phyloP scores from a whole-genome alignment of 1,140 invertebrate genomes.

The Bacillus rossius region DNA sequence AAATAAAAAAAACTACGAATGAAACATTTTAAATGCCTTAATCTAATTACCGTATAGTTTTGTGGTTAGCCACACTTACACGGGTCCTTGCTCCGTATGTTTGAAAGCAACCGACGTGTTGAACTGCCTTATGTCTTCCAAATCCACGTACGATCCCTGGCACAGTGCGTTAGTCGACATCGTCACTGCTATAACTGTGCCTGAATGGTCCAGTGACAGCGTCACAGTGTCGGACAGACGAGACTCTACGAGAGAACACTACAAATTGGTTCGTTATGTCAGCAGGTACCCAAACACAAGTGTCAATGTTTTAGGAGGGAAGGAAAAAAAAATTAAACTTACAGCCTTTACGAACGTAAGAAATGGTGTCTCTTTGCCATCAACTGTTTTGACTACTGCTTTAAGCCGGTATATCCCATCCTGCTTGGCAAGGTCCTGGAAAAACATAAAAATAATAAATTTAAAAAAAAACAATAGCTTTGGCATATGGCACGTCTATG shows the following conservation, averaged over 20 bases:
- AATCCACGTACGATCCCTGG: constrained; percentile 36
- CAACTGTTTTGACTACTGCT: constrained; percentile 56
- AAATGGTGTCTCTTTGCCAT: constrained; percentile 59
- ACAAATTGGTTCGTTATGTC: constrained; percentile 25
- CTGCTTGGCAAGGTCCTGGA: constrained; percentile 55
- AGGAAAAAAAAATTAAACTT: constrained; percentile 39
- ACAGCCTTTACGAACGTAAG: constrained; percentile 76
- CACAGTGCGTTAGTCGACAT: constrained; percentile 41
- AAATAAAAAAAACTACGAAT: no score
- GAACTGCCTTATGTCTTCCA: constrained; percentile 49
- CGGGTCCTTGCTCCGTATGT: constrained; percentile 64
- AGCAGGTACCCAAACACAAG: constrained; percentile 6
- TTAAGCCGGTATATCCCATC: constrained; percentile 74
- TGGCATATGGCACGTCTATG: background rate
- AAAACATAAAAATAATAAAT: constrained; percentile 17
- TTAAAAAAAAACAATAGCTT: background rate
- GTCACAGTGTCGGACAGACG: constrained; percentile 63
- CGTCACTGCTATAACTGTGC: constrained; percentile 62
- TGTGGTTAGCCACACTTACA: no score
- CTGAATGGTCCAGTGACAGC: constrained; percentile 63
- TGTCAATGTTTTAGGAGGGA: no score
- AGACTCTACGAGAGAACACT: constrained; percentile 58
- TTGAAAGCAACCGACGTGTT: constrained; percentile 67
- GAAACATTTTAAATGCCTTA: no score
- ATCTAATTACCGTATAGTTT: no score